phyloP scores from a whole-genome alignment of 2,113 vertebrate genomes.

The Vidua macroura region DNA sequence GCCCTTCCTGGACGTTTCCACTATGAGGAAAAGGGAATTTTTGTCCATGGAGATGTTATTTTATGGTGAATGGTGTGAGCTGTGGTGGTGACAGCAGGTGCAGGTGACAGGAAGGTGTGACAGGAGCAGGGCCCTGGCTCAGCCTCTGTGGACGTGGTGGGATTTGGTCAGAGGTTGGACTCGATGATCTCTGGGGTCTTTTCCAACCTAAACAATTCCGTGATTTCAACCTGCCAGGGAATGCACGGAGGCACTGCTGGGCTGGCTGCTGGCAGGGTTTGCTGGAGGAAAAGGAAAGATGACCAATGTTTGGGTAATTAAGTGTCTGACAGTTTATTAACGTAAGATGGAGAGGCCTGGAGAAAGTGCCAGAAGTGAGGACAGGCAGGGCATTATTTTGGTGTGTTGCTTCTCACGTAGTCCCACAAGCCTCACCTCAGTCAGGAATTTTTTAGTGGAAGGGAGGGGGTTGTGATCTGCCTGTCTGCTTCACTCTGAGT shows the following conservation, averaged over 20 bases:
- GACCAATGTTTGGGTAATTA: constrained; percentile 2
- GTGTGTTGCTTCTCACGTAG: constrained; percentile 10
- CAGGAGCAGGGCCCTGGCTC: neutral
- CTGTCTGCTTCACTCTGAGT: neutral
- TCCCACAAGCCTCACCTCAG: constrained; percentile 24
- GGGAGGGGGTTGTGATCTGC: neutral
- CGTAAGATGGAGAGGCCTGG: constrained; percentile 7
- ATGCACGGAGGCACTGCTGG: neutral
- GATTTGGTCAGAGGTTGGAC: neutral
- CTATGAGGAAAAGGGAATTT: neutral
- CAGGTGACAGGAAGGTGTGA: neutral
- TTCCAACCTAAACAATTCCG: neutral
- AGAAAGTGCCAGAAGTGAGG: constrained; percentile 49
- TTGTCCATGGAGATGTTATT: neutral
- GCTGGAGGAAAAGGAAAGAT: constrained; percentile 40
- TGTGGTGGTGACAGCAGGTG: neutral
- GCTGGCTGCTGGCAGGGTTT: neutral
- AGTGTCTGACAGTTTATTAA: constrained; percentile 24
- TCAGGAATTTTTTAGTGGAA: constrained; percentile 9
- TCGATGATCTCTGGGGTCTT: neutral
- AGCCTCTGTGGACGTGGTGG: neutral
- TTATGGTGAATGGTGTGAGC: neutral
- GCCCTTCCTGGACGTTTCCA: neutral
- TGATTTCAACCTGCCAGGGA: neutral
- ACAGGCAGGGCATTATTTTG: neutral